phyloP scores from a whole-genome alignment of 2,797 vertebrate genomes.

The Enteromius unitaeniatus region DNA sequence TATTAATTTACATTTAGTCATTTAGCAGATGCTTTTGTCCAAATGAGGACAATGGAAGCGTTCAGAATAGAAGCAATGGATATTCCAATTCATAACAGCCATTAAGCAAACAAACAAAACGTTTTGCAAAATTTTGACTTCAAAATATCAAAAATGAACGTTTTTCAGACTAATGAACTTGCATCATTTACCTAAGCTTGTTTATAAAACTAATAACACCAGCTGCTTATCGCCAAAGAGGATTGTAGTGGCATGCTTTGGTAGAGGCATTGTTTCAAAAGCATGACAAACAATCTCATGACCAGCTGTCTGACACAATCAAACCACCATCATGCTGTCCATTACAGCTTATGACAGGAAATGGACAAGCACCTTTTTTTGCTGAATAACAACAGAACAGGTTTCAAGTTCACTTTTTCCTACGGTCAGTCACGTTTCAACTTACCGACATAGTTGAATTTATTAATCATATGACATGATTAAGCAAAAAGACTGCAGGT shows the following conservation, averaged over 20 bases:
- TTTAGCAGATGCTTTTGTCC: too few species aligned
- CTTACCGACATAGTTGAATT: background rate
- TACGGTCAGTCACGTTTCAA: background rate
- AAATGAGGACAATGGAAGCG: too few species aligned
- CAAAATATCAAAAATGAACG: background rate
- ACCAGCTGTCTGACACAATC: slow-evolving; percentile 19
- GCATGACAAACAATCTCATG: slow-evolving; percentile 45
- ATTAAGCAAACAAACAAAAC: too few species aligned
- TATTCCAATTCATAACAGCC: too few species aligned
- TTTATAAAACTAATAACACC: background rate
- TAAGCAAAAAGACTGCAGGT: background rate
- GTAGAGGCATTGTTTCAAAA: background rate
- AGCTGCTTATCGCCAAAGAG: slow-evolving; percentile 12
- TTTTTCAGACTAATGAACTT: background rate
- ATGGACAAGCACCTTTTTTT: background rate
- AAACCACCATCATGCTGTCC: background rate
- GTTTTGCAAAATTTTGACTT: too few species aligned
- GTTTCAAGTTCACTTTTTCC: slow-evolving; percentile 23
- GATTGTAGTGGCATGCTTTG: slow-evolving; percentile 16
- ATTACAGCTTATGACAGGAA: slow-evolving; percentile 30
- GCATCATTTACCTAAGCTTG: background rate
- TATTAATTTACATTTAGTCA: too few species aligned
- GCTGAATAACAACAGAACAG: background rate
- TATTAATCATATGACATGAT: slow-evolving; percentile 17
- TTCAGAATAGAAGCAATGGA: too few species aligned